These are phyloP conservation scores for Trachelus iudaicus DNA, from an alignment of 2,888 invertebrate species.

Conservation along the genomic window DNA sequence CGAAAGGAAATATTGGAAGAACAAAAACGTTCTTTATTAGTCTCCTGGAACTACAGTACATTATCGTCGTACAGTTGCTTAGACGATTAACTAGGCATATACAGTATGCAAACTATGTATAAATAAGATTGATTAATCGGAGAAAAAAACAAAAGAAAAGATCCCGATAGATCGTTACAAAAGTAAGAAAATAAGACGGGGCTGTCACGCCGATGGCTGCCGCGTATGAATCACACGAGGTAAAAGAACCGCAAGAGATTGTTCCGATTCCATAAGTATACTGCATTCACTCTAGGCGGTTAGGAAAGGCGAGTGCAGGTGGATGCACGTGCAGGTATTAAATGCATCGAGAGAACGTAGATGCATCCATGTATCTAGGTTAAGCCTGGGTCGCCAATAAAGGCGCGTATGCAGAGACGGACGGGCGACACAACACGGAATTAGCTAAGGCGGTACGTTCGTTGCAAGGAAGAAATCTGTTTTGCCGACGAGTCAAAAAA, in stretches of 20 bases:
- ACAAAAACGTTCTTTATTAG: neutral
- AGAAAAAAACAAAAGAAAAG: too few species aligned
- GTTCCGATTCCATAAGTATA: neutral
- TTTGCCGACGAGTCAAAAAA: neutral
- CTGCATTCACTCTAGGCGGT: neutral
- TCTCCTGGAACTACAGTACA: neutral
- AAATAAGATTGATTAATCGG: too few species aligned
- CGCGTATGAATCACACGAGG: neutral
- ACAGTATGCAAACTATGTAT: too few species aligned
- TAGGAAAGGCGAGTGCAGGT: neutral
- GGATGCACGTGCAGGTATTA: neutral
- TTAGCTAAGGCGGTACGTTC: neutral
- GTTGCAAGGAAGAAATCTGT: neutral
- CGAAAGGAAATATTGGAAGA: neutral
- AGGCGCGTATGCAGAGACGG: neutral
- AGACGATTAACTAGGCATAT: neutral
- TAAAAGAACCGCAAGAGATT: conserved; percentile 1
- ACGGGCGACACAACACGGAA: neutral
- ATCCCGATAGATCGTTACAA: neutral
- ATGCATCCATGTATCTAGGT: neutral
- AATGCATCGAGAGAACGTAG: neutral
- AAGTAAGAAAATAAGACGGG: neutral
- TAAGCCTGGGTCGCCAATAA: neutral
- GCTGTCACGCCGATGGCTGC: neutral
- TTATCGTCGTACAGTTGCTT: neutral